Base-by-base conservation (phyloP, 2,113 vertebrate genomes). In the Hippopotamus amphibius region DNA sequence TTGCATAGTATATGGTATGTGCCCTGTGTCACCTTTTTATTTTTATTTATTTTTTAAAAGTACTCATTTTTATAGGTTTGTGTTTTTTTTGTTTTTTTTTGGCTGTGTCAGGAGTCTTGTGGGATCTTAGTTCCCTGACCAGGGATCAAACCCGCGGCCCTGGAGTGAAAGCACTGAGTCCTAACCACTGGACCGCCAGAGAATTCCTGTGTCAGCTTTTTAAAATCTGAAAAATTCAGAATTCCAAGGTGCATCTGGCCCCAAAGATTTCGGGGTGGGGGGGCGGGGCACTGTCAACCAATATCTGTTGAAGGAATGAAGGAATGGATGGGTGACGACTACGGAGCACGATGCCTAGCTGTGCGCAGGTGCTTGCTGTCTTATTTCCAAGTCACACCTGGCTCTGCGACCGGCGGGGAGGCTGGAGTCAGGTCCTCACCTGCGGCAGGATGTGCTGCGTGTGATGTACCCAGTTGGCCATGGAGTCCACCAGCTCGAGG, bases 391-490 rank as follows among this genome's bases (percentile, higher is more conserved):
- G 46, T 33, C 66, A 21, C 19, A 4, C 22, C 50, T 1, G 66
- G 6, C 15, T 46, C 68, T 22, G 30, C 15, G 7, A 0, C 4
- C 1, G 14, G 65, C 0, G 14, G 26, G 68, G 41, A 8, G 14
- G 24, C 17, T 3, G 14, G 63, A 2, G 46, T 7, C 28, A 0
- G 5, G 33, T 0, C 3, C 95, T 95, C 97, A 99, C 99, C 99
- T 99, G 99, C 2, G 97, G 97, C 46, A 99, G 98, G 96, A 99
- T 99, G 98, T 99, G 99, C 93, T 99, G 99, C 0, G 96, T 96
- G 83, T 99, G 99, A 93, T 99, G 99, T 57, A 99, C 99, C 99
- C 99, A 99, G 37, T 94, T 96, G 30, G 99, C 99, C 97, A 99
- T 90, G 81, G 98, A 99, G 48, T 99, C 98, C 0, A 98, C 97